Base-by-base conservation (phyloP, 2,113 vertebrate species). In the mouse (Mus musculus) region DNA sequence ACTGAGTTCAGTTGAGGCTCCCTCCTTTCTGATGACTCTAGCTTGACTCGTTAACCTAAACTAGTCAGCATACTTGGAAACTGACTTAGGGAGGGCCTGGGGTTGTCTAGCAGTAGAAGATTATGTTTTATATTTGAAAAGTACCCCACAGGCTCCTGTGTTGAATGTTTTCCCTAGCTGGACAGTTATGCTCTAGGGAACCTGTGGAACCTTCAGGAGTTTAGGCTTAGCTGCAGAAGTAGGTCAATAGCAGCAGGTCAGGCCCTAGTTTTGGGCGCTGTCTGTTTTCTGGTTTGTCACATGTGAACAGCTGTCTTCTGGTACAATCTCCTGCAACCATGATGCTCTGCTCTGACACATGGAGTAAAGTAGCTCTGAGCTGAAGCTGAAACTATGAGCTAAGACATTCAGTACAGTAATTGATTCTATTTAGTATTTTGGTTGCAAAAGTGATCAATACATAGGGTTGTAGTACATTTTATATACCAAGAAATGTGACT, bases 381-480 rank as follows among this genome's bases (percentile, higher is more conserved):
- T 71, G 85, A 88, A 88, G 33, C 42, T n/a, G n/a, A 52, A 54
- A 39, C 49, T n/a, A 26, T 52, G 33, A 88, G 85, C 42, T 54
- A 54, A 88, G 49, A n/a, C 30, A 33, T 54, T 87, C 33, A 5
- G 46, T 69, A 42, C 10, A 20, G 6, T 71, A 71, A 69, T 69
- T 87, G 85, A 69, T 52, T 52, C 84, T 69, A 11, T 49, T 69
- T 36, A 46, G 61, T 85, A 19, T 65, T 65, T 65, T 86, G 30
- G 7, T 72, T 71, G 49, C 86, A 88, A 72, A 71, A 88, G 33
- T 71, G 20, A 36, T 5, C 33, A 88, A 0, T 54, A 59, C 84
- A 69, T 16, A 75, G 49, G 28, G 54, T 96, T 84, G 24, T 54
- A 72, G 52, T 84, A n/a, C 46, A 49, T 92, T 84, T 96, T 92